These are phyloP conservation scores for Karalla daura DNA, from an alignment of 2,797 vertebrate species.

Conservation along the genomic window DNA sequence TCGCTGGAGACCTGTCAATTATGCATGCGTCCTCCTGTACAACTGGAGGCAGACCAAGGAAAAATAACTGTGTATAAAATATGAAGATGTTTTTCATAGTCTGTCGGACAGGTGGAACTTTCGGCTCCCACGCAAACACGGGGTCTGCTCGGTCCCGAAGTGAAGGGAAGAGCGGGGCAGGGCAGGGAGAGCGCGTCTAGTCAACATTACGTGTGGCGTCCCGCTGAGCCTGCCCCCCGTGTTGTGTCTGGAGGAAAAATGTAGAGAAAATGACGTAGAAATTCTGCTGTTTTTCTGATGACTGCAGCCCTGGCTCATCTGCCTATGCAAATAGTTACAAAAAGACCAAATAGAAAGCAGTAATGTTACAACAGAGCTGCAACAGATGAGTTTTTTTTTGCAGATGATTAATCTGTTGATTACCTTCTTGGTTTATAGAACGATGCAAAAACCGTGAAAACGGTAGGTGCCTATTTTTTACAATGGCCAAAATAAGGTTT, in stretches of 20 bases:
- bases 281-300: no score
- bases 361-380: no score
- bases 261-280: no score
- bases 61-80: constrained; percentile 29
- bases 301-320: neutral
- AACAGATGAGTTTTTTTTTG: no score
- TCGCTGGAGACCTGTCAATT: constrained; percentile 33
- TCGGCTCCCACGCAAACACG: neutral
- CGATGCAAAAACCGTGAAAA: no score
- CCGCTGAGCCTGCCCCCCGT: neutral
- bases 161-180: neutral
- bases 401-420: no score
- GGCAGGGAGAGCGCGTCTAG: neutral
- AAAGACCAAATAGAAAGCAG: no score
- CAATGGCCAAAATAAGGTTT: no score
- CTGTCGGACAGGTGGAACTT: constrained; percentile 17
- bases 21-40: constrained; percentile 21
- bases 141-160: neutral
- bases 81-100: constrained; percentile 28
- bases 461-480: no score
- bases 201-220: neutral
- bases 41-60: constrained; percentile 1
- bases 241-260: neutral
- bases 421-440: no score
- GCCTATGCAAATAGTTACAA: no score